Percentiles rank a stretch among this genome's conserved stretches.
These are phyloP conservation scores for Emberiza fucata DNA, from an alignment of 2,113 vertebrate species.

Conservation along the genomic window DNA sequence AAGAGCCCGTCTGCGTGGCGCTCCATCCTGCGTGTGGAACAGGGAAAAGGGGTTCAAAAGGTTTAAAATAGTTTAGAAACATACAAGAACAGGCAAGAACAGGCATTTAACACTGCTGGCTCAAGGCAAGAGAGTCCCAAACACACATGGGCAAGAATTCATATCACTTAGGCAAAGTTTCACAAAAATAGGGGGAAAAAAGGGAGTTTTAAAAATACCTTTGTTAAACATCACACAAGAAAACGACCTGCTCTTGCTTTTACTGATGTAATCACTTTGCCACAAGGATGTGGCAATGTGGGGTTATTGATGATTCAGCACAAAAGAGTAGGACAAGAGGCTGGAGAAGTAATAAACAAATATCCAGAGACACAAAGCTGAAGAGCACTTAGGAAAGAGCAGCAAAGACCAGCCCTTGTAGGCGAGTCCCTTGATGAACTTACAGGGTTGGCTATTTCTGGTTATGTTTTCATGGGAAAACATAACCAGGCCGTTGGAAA, in stretches of 20 bases:
- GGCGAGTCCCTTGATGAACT: neutral
- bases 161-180: neutral
- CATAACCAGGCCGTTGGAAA: neutral
- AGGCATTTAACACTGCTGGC: neutral
- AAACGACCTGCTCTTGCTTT: neutral
- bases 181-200: neutral
- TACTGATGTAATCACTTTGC: neutral
- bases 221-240: neutral
- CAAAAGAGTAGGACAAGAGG: neutral
- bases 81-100: rapidly evolving
- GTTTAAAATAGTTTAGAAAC: neutral
- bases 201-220: neutral
- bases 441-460: neutral
- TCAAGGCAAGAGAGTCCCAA: neutral
- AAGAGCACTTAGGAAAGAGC: neutral
- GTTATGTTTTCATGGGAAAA: neutral
- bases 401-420: neutral
- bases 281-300: neutral
- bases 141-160: neutral
- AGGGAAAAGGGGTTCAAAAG: neutral
- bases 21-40: neutral
- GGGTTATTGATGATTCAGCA: neutral
- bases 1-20: slow-evolving; percentile 72
- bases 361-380: neutral
- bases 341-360: neutral